Percentiles rank a stretch among this genome's conserved stretches.
phyloP scores from a whole-genome alignment of 1,140 invertebrate species.

The Pseudomyrmex dendroicus region DNA sequence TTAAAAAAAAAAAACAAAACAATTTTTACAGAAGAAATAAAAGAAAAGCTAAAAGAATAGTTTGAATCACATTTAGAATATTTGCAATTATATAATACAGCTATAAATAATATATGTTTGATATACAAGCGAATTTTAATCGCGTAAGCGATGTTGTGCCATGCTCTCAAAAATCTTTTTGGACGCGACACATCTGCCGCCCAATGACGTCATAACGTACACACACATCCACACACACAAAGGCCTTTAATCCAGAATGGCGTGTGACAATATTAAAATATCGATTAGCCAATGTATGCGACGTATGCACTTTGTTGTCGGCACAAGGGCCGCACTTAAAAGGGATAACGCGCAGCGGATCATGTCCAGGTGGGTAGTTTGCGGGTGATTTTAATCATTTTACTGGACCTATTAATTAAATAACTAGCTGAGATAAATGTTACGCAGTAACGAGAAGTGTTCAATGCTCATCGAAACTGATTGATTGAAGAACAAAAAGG shows the following conservation, averaged over 20 bases:
- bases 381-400: conserved; percentile 73
- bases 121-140: conserved; percentile 45
- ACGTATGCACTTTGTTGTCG: conserved; percentile 84
- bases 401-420: conserved; percentile 60
- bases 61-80: neutral
- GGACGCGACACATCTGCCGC: conserved; percentile 66
- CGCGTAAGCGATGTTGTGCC: conserved; percentile 7
- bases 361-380: conserved; percentile 69
- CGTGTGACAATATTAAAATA: conserved; percentile 85
- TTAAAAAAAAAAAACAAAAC: no score
- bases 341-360: conserved; percentile 71
- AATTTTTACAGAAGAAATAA: conserved; percentile 1
- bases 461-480: neutral
- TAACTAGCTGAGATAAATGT: conserved; percentile 50
- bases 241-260: conserved; percentile 80
- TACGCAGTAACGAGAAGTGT: conserved; percentile 31
- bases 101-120: neutral
- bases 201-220: conserved; percentile 67
- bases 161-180: conserved; percentile 58
- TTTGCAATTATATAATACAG: neutral
- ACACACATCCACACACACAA: conserved; percentile 71
- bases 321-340: conserved; percentile 79
- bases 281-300: conserved; percentile 84
- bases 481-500: neutral
- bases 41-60: neutral